Evolutionary conservation across 2,113 vertebrate species (phyloP), one percentile per base, ranked within the genome.

Genomic region (Urocynchramus pylzowi): DNA sequence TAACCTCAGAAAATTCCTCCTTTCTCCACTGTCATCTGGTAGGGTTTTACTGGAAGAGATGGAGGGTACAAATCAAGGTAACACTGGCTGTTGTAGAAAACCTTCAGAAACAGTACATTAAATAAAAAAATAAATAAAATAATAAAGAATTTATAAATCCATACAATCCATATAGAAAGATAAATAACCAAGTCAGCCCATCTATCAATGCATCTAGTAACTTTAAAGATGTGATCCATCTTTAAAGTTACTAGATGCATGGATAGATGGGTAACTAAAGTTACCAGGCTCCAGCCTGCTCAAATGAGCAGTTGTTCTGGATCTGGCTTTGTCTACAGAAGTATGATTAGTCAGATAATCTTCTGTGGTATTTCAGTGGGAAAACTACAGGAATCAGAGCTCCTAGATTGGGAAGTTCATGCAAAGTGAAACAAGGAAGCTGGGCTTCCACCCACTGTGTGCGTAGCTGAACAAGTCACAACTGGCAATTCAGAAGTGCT

Each of bases 391-490:
- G 24, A 80, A 64, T 68, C 64, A 45, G n/a, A 84, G 27, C 49
- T 80, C n/a, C 28, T 79, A 24, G 19, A 52, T 4, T 21, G 13
- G 18, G 45, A 76, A 77, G 4, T 30, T 86, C 11, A 67, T 4
- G 3, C 59, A 69, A 86, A 84, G 16, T 61, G 49, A 42, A 65
- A 50, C 19, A 82, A 83, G 30, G 24, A 84, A 84, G 7, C 30
- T 70, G 44, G 5, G 3, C 18, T 80, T 86, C 11, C 81, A 14
- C 5, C 11, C 50, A 13, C 27, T 61, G 26, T 0, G 0, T 65
- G 45, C 30, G 37, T 30, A 35, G 27, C 33, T 41, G 7, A 57
- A 39, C 15, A 85, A 64, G 57, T 70, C 17, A 28, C 30, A 47
- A 6, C 7, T 57, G 65, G 44, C 30, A 76, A 56, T 54, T 67